Conservation (phyloP, 1,140 invertebrate species). For the Lucilia sericata region DNA sequence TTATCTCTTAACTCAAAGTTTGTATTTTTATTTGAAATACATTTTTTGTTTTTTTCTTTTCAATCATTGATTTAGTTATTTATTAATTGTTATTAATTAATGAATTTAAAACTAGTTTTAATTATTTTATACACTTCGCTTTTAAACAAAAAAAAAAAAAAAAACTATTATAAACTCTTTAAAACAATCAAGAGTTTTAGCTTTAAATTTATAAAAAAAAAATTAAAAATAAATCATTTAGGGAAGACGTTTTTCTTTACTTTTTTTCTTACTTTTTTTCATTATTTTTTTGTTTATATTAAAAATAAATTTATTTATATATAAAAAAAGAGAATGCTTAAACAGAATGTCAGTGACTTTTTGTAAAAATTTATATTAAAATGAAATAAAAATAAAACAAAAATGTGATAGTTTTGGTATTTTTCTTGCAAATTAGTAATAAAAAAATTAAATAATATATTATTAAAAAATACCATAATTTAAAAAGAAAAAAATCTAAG, state of each 20-base stretch:
- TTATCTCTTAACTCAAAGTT: too few species aligned
- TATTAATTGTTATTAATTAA: too few species aligned
- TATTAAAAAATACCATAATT: not conserved
- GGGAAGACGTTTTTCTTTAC: conserved; percentile 11
- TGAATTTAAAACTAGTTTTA: too few species aligned
- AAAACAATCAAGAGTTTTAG: not conserved
- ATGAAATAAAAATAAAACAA: not conserved
- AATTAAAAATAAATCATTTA: conserved; percentile 6
- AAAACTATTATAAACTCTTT: not conserved
- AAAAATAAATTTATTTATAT: conserved; percentile 28
- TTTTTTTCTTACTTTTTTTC: not conserved
- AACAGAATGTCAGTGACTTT: conserved; percentile 39
- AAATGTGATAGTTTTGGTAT: conserved; percentile 30
- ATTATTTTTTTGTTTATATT: not conserved
- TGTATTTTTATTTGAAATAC: too few species aligned
- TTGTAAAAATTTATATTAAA: conserved; percentile 21
- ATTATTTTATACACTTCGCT: not conserved
- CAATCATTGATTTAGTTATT: too few species aligned
- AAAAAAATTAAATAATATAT: not conserved
- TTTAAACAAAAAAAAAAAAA: not conserved
- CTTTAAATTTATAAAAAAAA: not conserved
- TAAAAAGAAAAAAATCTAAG: not conserved
- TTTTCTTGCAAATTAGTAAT: not conserved
- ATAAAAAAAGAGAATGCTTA: conserved; percentile 38
- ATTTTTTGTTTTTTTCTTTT: too few species aligned